Base-by-base conservation (phyloP, 2,888 invertebrate genomes). In the Andricus curvator region DNA sequence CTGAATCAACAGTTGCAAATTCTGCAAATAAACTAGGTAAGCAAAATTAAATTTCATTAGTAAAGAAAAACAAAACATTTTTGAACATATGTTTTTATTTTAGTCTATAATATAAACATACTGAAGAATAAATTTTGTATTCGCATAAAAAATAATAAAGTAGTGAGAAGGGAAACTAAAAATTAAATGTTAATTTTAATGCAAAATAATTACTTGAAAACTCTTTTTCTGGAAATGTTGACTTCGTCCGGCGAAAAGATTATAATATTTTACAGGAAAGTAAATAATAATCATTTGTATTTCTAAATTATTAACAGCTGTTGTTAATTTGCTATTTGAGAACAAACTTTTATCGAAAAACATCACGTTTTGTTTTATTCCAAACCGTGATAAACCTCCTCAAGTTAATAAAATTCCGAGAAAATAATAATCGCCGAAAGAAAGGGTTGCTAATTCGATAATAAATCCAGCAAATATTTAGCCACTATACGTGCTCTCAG, bases 361-460 rank as follows among this genome's bases (percentile, higher is more conserved):
- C 15, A 29, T 29, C 25, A 64, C 17, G 17, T 64, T 64, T 64
- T 29, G 29, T 29, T 29, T 29, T 64, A 62, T 62, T 13, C 9
- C 29, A 17, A 64, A 29, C 6, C 2, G 64, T 6, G 29, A 15
- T 29, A 8, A 25, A 25, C 11, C 17, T 37, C 1, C 15, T 29
- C 1, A 64, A 64, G 5, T 15, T 64, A 64, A 64, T 64, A 6
- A 17, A 29, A 29, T 17, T 64, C 2, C 25, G 20, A 74, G 20
- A 56, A 74, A 51, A 74, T 56, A 74, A 74, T 56, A 74, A 37
- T n/a, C 15, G 13, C 15, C n/a, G 15, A 37, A 33, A 11, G 13
- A 37, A 74, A 74, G 74, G 74, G 74, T 74, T 74, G n/a, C n/a
- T 74, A 74, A 74, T 74, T n/a, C 51, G 74, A 56, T 74, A 56